Evolutionary conservation across 2,797 vertebrate species (phyloP).

Genomic region (Chiloscyllium punctatum): DNA sequence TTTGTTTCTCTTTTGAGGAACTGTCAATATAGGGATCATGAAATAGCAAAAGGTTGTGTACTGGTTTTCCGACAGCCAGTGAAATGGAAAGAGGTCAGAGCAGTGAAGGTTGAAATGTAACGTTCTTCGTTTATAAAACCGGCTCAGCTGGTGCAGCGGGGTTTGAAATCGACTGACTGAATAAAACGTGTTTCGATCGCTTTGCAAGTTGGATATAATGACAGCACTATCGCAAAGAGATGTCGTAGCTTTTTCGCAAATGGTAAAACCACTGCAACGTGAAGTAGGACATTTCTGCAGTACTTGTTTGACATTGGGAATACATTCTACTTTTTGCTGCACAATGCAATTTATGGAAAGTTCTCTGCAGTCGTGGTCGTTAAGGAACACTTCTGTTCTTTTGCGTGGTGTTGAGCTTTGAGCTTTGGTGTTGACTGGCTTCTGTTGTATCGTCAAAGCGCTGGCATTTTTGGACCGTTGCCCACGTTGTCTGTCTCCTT

Average conservation of each 20-base stretch:
- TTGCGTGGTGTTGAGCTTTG: neutral
- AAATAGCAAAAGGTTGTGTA: neutral
- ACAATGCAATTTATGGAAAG: neutral
- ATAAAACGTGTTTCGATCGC: neutral
- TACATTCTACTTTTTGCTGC: neutral
- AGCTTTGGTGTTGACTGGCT: neutral
- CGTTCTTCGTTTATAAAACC: neutral
- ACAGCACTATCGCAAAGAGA: neutral
- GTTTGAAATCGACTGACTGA: neutral
- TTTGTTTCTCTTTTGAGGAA: neutral
- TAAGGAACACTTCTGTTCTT: neutral
- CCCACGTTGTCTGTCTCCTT: conserved; percentile 56
- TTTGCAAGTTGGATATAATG: neutral
- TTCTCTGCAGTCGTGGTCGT: too few species aligned
- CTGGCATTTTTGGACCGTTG: conserved; percentile 65
- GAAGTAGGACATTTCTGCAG: neutral
- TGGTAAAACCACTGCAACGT: neutral
- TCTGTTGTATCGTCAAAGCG: conserved; percentile 41
- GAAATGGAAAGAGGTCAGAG: neutral
- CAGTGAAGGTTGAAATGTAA: too few species aligned
- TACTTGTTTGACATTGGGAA: neutral
- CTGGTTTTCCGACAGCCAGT: neutral
- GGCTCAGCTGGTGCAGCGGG: neutral
- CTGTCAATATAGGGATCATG: neutral
- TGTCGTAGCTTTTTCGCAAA: neutral